Conservation (phyloP, 2,888 invertebrate species). For the Xylota sylvarum region DNA sequence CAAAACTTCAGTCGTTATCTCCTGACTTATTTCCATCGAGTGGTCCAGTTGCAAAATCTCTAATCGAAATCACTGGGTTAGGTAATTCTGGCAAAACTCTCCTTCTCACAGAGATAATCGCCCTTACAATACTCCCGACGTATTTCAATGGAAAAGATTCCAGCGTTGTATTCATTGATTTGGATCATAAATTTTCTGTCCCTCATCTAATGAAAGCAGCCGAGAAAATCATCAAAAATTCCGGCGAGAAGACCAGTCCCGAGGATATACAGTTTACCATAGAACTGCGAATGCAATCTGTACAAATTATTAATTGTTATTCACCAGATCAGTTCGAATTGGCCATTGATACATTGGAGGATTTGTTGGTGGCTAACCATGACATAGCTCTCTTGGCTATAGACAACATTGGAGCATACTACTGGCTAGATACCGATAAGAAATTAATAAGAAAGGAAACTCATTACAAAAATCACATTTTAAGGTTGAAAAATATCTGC, state of each 20-base stretch:
- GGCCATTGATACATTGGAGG: conserved; percentile 81
- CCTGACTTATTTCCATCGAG: conserved; percentile 76
- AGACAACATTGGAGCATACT: conserved; percentile 86
- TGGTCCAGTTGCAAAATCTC: conserved; percentile 83
- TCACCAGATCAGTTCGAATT: conserved; percentile 79
- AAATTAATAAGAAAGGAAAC: conserved; percentile 78
- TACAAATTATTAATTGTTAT: conserved; percentile 78
- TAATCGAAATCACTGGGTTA: conserved; percentile 86
- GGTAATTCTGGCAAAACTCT: conserved; percentile 85
- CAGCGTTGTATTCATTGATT: conserved; percentile 85
- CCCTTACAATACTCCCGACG: conserved; percentile 85
- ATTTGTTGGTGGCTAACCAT: conserved; percentile 83
- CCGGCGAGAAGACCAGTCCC: conserved; percentile 61
- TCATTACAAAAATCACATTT: conserved; percentile 78
- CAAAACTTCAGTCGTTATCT: conserved; percentile 51
- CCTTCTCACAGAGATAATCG: conserved; percentile 85
- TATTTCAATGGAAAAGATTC: conserved; percentile 84
- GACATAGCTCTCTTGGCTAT: conserved; percentile 85
- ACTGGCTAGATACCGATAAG: conserved; percentile 83
- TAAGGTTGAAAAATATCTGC: conserved; percentile 77
- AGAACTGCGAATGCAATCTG: conserved; percentile 76
- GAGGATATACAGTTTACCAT: conserved; percentile 72
- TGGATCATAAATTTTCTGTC: conserved; percentile 85
- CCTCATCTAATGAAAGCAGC: conserved; percentile 83
- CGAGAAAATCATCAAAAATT: conserved; percentile 79